Evolutionary conservation across 1,140 invertebrate species (phyloP), one percentile per base, ranked within the genome.

Genomic region (Sogatella furcifera): DNA sequence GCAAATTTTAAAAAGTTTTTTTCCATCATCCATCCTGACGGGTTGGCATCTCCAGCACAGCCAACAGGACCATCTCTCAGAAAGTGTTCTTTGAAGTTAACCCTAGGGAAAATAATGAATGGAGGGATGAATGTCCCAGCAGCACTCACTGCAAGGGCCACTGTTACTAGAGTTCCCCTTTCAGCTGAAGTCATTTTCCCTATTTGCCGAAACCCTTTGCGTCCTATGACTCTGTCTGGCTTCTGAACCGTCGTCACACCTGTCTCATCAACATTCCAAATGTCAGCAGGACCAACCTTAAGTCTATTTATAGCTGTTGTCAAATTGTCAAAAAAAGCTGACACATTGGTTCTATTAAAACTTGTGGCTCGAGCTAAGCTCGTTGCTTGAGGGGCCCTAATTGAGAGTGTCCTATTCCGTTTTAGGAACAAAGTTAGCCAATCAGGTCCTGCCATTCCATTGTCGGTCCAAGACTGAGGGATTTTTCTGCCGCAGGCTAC

Each of bases 261-360:
- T 9, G 71, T 77, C 62, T 78, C 72, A 62, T 76, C 72, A 5
- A 72, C 21, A 62, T 77, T 75, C 52, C 69, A 77, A 42, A 76
- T 72, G 72, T 66, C 56, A 57, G 63, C 22, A 67, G 67, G 22
- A 71, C 72, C 59, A 60, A 62, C 41, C 69, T 73, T 69, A 61
- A 70, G 5, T 69, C 64, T 56, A 63, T 62, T 56, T 55, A 62
- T 15, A 60, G 62, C 44, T 71, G 52, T 17, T 21, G 56, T 69
- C 67, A 9, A 71, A 60, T 52, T 69, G 65, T 60, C 69, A 69
- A 46, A 73, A 60, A 63, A 69, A 69, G 56, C 69, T 65, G 11
- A 52, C 46, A 62, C 62, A 59, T 52, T 68, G 61, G 11, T 62
- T 61, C 55, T 54, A 22, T 59, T 59, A 43, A 64, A 62, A 49